These are phyloP conservation scores for Enteromius viviparus DNA, from an alignment of 2,797 vertebrate genomes.

Conservation along the genomic window DNA sequence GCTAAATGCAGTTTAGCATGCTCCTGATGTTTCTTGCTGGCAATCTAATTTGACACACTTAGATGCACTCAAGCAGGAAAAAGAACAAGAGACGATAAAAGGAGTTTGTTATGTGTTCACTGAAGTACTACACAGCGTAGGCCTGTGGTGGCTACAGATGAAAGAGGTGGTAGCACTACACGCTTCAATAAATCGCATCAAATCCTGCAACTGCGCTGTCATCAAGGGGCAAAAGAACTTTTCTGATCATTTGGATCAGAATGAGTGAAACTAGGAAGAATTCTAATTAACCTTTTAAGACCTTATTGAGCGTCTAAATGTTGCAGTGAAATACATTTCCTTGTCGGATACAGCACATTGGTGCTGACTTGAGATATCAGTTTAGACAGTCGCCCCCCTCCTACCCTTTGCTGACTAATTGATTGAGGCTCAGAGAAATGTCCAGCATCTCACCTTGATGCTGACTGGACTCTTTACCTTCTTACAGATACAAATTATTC, in stretches of 20 bases:
- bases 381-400: not conserved
- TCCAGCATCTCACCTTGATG: conserved; percentile 20
- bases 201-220: conserved; percentile 56
- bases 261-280: conserved; percentile 3
- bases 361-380: conserved; percentile 30
- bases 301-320: conserved; percentile 43
- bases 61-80: conserved; percentile 4
- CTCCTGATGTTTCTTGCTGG: not conserved
- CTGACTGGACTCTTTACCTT: conserved; percentile 24
- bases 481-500: not conserved
- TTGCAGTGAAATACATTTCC: conserved; percentile 33
- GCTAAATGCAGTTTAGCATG: conserved; percentile 4
- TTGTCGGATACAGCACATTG: conserved; percentile 34
- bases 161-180: conserved; percentile 10
- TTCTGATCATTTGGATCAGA: conserved; percentile 37
- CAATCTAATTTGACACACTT: not conserved
- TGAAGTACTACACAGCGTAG: not conserved
- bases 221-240: conserved; percentile 1
- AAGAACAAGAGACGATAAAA: conserved; percentile 12
- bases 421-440: conserved; percentile 14
- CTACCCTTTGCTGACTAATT: conserved; percentile 21
- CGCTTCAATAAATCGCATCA: conserved; percentile 25
- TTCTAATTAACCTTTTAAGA: conserved; percentile 49
- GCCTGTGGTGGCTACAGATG: not conserved
- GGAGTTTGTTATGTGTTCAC: conserved; percentile 15